phyloP scores from a whole-genome alignment of 2,797 vertebrate genomes.

The Malurus splendens region DNA sequence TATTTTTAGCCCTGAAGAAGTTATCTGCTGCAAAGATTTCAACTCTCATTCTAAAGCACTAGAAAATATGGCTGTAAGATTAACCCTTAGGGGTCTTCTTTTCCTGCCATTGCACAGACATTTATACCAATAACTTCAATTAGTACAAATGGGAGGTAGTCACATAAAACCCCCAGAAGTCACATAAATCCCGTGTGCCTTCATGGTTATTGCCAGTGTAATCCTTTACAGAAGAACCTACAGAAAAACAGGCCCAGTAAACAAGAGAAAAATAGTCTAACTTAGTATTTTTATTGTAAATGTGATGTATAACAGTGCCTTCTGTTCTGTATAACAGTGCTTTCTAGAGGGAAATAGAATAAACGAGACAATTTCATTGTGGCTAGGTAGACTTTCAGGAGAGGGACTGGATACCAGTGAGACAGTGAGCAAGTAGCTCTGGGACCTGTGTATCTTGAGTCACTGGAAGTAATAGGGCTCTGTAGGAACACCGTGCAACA shows the following conservation, averaged over 20 bases:
- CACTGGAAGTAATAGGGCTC: background rate
- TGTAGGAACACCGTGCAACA: background rate
- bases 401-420: background rate
- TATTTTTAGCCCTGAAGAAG: constrained; percentile 71
- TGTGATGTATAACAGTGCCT: background rate
- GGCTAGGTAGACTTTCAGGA: background rate
- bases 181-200: background rate
- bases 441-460: background rate
- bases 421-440: background rate
- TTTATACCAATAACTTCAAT: constrained; percentile 27
- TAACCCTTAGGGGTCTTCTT: constrained; percentile 42
- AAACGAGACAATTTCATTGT: background rate
- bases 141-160: background rate
- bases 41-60: constrained; percentile 34
- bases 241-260: background rate
- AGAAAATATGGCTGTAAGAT: constrained; percentile 58
- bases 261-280: background rate
- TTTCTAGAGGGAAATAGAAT: background rate
- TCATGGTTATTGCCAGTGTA: background rate
- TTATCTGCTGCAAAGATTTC: constrained; percentile 42
- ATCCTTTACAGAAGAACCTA: background rate
- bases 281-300: background rate
- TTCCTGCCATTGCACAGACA: background rate
- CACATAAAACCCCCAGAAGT: background rate
- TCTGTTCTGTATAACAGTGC: background rate